Evolutionary conservation across 2,888 invertebrate species (phyloP).

Genomic region (Atrina japonica): DNA sequence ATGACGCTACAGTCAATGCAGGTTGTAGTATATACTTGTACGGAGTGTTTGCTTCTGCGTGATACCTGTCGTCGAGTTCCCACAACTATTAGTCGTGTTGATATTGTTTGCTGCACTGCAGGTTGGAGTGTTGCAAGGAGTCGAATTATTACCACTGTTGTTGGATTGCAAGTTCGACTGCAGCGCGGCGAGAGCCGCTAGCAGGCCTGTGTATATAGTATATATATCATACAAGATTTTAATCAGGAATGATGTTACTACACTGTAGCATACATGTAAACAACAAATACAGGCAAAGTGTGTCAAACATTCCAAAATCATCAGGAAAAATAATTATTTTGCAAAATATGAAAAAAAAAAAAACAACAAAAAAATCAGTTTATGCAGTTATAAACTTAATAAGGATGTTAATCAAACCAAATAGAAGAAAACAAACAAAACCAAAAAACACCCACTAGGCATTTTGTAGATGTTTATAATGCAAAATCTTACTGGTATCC

Average conservation of each 20-base stretch:
- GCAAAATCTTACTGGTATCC: too few species aligned
- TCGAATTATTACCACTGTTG: constrained; percentile 56
- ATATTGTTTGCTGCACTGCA: constrained; percentile 27
- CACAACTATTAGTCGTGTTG: background rate
- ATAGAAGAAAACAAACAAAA: too few species aligned
- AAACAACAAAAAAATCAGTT: too few species aligned
- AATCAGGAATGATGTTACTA: constrained; percentile 7
- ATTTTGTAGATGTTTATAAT: too few species aligned
- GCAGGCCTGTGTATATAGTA: constrained; percentile 62
- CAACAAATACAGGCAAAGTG: constrained; percentile 15
- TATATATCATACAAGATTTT: too few species aligned
- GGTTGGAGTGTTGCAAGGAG: constrained; percentile 43
- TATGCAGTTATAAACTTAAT: too few species aligned
- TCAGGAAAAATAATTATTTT: too few species aligned
- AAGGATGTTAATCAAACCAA: too few species aligned
- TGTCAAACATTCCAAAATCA: constrained; percentile 7
- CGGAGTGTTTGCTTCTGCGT: background rate
- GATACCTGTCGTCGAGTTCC: constrained; percentile 7
- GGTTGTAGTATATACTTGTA: background rate
- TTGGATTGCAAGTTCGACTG: constrained; percentile 57
- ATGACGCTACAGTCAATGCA: too few species aligned
- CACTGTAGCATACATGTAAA: constrained; percentile 1
- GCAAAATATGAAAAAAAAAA: too few species aligned
- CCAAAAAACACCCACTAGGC: too few species aligned
- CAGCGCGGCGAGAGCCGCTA: constrained; percentile 70